Base-by-base conservation (phyloP, 1,140 invertebrate species). In the Saxidomus purpurata region DNA sequence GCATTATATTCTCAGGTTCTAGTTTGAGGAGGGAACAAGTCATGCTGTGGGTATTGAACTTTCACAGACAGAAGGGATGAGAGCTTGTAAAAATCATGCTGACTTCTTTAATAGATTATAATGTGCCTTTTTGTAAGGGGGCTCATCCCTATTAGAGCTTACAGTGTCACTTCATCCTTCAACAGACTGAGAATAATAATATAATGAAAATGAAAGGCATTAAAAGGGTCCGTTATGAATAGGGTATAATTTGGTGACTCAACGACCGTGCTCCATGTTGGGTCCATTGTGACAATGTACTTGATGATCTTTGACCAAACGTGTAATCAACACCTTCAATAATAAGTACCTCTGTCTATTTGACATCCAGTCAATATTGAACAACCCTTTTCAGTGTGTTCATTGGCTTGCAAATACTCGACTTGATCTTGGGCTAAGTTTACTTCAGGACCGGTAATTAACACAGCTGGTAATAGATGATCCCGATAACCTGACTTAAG, bases 241-340 rank as follows among this genome's bases (percentile, higher is more conserved):
- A 63, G n/a, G 59, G 25, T 63, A 63, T 63, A 63, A 63, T 63
- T 63, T 63, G 59, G 19, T 63, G 59, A 63, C 59, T 63, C 59
- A 63, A 28, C 8, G n/a, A 55, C 9, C 22, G 1, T n/a, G 28
- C 59, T 28, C 59, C 59, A 63, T 8, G 59, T 8, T 19, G 25
- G 59, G 59, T 25, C 59, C n/a, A 63, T 63, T 63, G 59, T 63
- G 28, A 19, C 52, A 59, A 63, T 28, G 59, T 63, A 63, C 59
- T 63, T 9, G 59, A n/a, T 63, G 59, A 63, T 63, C 59, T 63
- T 63, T 63, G 59, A 28, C 59, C 59, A 63, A 28, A 19, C 59
- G 28, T 63, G 59, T 63, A 63, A 63, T 63, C 59, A 63, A 63
- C 59, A 63, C 59, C 59, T 63, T 63, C 59, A 28, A 9, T n/a